phyloP scores from a whole-genome alignment of 2,888 invertebrate species.

The Drosophila parthenogenetica region DNA sequence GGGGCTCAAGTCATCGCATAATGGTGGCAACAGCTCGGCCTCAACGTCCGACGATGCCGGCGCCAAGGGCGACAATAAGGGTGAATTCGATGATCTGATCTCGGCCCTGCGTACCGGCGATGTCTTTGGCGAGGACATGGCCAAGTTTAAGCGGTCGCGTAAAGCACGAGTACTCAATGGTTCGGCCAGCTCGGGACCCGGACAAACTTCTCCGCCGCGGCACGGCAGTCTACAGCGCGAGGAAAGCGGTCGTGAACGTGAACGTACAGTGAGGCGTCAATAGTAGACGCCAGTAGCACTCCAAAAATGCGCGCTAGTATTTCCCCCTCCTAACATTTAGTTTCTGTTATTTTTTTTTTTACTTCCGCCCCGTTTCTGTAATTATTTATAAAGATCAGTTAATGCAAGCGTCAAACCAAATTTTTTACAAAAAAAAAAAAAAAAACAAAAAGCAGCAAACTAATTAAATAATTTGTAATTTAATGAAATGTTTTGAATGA shows the following conservation, averaged over 20 bases:
- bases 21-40: slow-evolving; percentile 37
- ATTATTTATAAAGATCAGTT: slow-evolving; percentile 57
- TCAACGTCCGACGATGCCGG: slow-evolving; percentile 70
- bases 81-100: slow-evolving; percentile 98
- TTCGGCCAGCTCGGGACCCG: slow-evolving; percentile 67
- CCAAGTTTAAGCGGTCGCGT: slow-evolving; percentile 93
- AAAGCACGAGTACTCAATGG: slow-evolving; percentile 87
- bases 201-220: slow-evolving; percentile 88
- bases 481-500: slow-evolving; percentile 3
- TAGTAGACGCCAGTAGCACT: slow-evolving; percentile 41
- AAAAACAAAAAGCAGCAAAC: background rate
- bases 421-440: slow-evolving; percentile 60
- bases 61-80: slow-evolving; percentile 87
- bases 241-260: slow-evolving; percentile 87
- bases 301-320: slow-evolving; percentile 39
- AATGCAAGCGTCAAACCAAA: slow-evolving; percentile 80
- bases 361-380: slow-evolving; percentile 32
- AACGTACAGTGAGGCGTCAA: slow-evolving; percentile 86
- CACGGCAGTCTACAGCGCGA: slow-evolving; percentile 88
- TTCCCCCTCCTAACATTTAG: slow-evolving; percentile 17
- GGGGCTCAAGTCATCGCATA: slow-evolving; percentile 87
- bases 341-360: slow-evolving; percentile 18
- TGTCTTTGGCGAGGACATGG: slow-evolving; percentile 97
- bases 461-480: slow-evolving; percentile 50
- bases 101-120: slow-evolving; percentile 97